Conservation (phyloP, 2,888 invertebrate genomes). For the Sialis fuliginosa region DNA sequence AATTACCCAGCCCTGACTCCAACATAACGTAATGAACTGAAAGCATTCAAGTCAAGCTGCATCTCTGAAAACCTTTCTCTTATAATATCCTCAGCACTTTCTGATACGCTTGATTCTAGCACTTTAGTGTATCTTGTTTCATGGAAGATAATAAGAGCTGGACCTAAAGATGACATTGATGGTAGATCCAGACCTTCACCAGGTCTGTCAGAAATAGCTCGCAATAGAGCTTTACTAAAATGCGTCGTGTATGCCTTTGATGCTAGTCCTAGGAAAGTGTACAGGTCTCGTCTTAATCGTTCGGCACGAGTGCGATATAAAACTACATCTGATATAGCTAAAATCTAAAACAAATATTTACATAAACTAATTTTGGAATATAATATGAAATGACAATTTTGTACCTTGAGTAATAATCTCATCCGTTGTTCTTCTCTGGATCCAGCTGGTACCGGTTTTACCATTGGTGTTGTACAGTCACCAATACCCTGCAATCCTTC, state of each 20-base stretch:
- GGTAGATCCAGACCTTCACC: slow-evolving; percentile 17
- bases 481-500: slow-evolving; percentile 53
- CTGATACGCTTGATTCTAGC: slow-evolving; percentile 35
- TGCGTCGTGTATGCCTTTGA: slow-evolving; percentile 56
- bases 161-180: slow-evolving; percentile 39
- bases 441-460: slow-evolving; percentile 14
- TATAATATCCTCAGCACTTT: slow-evolving; percentile 43
- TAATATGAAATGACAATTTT: background rate
- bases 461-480: slow-evolving; percentile 16
- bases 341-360: slow-evolving; percentile 26
- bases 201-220: slow-evolving; percentile 12
- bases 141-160: slow-evolving; percentile 61
- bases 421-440: slow-evolving; percentile 45
- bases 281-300: slow-evolving; percentile 57
- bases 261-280: slow-evolving; percentile 57
- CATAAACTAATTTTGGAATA: background rate
- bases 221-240: slow-evolving; percentile 40
- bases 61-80: slow-evolving; percentile 41
- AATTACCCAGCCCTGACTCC: slow-evolving; percentile 32
- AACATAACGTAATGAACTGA: slow-evolving; percentile 50
- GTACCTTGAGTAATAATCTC: slow-evolving; percentile 48
- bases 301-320: slow-evolving; percentile 61
- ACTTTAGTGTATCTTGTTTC: slow-evolving; percentile 58
- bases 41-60: slow-evolving; percentile 47
- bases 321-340: slow-evolving; percentile 68